Base-by-base conservation (phyloP, 2,113 vertebrate genomes). In the Leuciscus idus region DNA sequence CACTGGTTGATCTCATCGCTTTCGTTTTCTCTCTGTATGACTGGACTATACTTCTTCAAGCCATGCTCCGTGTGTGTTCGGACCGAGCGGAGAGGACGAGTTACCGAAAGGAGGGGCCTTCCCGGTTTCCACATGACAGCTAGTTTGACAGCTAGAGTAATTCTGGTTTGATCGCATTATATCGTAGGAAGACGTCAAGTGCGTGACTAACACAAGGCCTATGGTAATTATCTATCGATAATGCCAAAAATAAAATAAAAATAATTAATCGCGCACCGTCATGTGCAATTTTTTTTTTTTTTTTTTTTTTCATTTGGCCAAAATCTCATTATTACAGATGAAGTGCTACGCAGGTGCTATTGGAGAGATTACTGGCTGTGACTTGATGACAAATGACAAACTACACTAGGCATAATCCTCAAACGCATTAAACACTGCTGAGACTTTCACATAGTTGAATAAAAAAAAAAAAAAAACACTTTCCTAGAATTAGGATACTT, bases 1-100 rank as follows among this genome's bases (percentile, higher is more conserved):
- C 70, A 78, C 39, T 64, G 26, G 17, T n/a, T 72, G 26, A 73
- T 81, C 64, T 30, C 39, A 62, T 46, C 80, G 76, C 76, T 90
- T 88, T 90, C 87, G 80, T 55, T 90, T 90, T 88, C 87, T 78
- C 55, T 61, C 73, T n/a, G 66, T 50, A 75, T 73, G 50, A 26
- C 33, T 73, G 13, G 39, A 46, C 62, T 70, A 15, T 52, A 82
- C 15, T 1, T 28, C 17, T 70, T 82, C 9, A 21, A 33, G 43
- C 28, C 81, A 33, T n/a, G 17, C 62, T 64, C 62, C 7, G 46
- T 30, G 79, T 46, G 46, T 5, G 15, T 36, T 23, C 46, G 46
- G 64, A 70, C 6, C 46, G 46, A 82, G 46, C 6, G 46, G 64
- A 55, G 26, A 82, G 28, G 3, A 15, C 19, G 17, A 9, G 7